Evolutionary conservation across 2,797 vertebrate species (phyloP), one percentile per base, ranked within the genome.

Genomic region (Phalanger gymnotis): DNA sequence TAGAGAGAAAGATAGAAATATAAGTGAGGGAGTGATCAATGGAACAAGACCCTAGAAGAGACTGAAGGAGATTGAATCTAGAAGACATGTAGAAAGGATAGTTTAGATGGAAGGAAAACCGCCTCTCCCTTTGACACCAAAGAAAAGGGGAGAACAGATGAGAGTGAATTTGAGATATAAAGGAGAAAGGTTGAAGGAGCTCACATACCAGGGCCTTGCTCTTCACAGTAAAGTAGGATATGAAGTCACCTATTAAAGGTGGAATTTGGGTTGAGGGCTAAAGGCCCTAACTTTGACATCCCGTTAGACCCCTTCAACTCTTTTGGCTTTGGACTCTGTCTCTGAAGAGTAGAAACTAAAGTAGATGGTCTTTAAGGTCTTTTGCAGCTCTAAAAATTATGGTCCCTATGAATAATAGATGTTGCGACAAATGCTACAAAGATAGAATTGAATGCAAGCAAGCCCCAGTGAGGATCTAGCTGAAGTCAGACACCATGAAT

Each of bases 221-320:
- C 34, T 66, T 66, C 14, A n/a, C 34, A 66, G 34, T n/a, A 66
- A 66, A 66, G 61, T n/a, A 66, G 61, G 61, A 66, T 14, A 90
- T 52, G 19, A 90, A 81, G 54, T 55, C 27, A 94, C 3, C 2
- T 61, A 10, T 87, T 96, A 14, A 95, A 92, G 16, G 57, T 4
- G 34, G 1, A 92, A 13, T 90, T 40, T 93, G 92, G 96, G 95
- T 94, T 94, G 92, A 94, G 7, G 22, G 11, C 14, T 95, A 40
- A 94, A 31, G 90, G 11, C 94, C 55, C 31, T 94, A 94, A 54
- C 12, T 53, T 16, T 58, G 61, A n/a, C 14, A n/a, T n/a, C 4
- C 58, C n/a, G 13, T 34, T n/a, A 66, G 34, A 61, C 14, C 4
- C 12, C 16, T 66, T 66, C 61, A 66, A n/a, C 34, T 16, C 28